These are phyloP conservation scores for Muschampia plurimacula DNA, from an alignment of 2,888 invertebrate species.

Conservation along the genomic window DNA sequence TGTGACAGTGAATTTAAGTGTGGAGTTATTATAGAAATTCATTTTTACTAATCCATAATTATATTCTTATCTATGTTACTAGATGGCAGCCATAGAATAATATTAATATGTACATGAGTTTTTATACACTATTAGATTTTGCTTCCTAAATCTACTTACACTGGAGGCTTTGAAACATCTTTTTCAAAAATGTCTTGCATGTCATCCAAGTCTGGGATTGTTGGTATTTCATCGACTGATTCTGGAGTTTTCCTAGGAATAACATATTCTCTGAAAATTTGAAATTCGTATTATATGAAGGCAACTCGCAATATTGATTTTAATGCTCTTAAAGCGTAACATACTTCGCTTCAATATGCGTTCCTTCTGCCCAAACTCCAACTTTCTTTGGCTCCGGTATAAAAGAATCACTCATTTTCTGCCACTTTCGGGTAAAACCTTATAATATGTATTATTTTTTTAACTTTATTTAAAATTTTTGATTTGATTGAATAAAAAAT, in stretches of 20 bases:
- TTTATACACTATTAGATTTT: no score
- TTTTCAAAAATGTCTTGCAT: conserved; percentile 78
- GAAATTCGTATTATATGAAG: background rate
- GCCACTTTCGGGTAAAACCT: background rate
- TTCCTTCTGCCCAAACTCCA: conserved; percentile 80
- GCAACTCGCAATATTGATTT: background rate
- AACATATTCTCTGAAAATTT: conserved; percentile 68
- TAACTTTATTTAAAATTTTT: no score
- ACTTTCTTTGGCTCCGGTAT: conserved; percentile 76
- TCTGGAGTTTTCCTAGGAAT: conserved; percentile 77
- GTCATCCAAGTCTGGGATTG: conserved; percentile 81
- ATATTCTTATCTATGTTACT: no score
- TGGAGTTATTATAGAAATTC: no score
- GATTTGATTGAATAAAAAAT: no score
- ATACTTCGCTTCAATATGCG: conserved; percentile 76
- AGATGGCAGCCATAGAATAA: no score
- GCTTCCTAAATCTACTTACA: conserved; percentile 57
- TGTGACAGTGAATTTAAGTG: no score
- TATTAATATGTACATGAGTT: no score
- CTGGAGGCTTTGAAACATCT: conserved; percentile 70
- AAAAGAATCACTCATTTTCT: conserved; percentile 64
- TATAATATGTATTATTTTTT: no score
- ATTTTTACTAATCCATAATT: no score
- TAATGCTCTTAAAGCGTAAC: background rate
- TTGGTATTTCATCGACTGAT: conserved; percentile 79